Conservation (phyloP, 2,888 invertebrate species). For the Caenorhabditis virilis region DNA sequence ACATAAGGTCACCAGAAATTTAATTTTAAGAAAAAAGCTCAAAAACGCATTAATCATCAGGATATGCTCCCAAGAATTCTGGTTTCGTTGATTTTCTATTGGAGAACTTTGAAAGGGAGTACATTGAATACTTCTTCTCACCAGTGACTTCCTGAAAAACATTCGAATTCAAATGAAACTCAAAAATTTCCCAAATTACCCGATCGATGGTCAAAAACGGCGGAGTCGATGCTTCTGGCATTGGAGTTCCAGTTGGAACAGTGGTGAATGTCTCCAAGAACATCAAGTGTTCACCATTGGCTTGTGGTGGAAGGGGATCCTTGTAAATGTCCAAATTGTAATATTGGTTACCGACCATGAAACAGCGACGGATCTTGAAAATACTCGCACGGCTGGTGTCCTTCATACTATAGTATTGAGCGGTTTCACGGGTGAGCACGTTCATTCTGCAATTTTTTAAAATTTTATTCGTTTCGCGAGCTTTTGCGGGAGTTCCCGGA, state of each 20-base stretch:
- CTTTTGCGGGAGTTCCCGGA: too few species aligned
- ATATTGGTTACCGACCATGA: slow-evolving; percentile 59
- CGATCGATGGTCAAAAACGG: slow-evolving; percentile 55
- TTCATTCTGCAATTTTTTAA: too few species aligned
- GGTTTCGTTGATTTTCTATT: slow-evolving; percentile 13
- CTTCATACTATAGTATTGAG: slow-evolving; percentile 56
- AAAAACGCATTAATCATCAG: not conserved
- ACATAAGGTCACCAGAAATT: not conserved
- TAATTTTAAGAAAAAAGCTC: not conserved
- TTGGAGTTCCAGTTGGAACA: slow-evolving; percentile 43
- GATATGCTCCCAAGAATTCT: slow-evolving; percentile 39
- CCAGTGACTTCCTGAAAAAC: slow-evolving; percentile 63
- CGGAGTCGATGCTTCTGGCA: slow-evolving; percentile 52
- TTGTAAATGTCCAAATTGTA: slow-evolving; percentile 66
- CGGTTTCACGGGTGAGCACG: slow-evolving; percentile 49
- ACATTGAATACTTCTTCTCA: slow-evolving; percentile 60
- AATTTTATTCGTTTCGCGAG: too few species aligned
- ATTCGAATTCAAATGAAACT: not conserved
- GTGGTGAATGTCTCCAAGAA: slow-evolving; percentile 68
- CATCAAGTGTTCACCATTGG: slow-evolving; percentile 55
- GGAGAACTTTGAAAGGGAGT: slow-evolving; percentile 44
- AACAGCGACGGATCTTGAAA: slow-evolving; percentile 62
- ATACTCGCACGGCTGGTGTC: slow-evolving; percentile 55
- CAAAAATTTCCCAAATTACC: slow-evolving; percentile 14
- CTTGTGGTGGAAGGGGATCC: slow-evolving; percentile 62